phyloP scores from a whole-genome alignment of 2,888 invertebrate genomes.

The Ennomos quercinarius region DNA sequence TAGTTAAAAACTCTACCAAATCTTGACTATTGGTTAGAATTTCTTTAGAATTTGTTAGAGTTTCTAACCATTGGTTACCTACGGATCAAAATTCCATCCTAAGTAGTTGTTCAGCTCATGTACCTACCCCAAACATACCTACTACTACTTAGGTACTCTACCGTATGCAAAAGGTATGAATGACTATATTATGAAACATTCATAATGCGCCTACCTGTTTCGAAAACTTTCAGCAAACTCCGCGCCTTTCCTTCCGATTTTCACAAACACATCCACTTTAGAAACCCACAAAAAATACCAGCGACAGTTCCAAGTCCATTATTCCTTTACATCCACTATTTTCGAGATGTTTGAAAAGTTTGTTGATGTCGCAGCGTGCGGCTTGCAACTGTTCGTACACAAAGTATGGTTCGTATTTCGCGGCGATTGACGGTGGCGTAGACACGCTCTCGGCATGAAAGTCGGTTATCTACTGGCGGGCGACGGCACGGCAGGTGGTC shows the following conservation, averaged over 20 bases:
- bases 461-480: slow-evolving; percentile 74
- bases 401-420: slow-evolving; percentile 6
- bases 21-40: no score
- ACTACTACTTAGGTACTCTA: no score
- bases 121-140: no score
- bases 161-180: no score
- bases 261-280: slow-evolving; percentile 54
- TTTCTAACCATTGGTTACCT: no score
- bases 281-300: slow-evolving; percentile 18
- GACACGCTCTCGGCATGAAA: slow-evolving; percentile 64
- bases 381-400: no score
- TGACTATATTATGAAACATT: no score
- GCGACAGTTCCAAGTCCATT: slow-evolving; percentile 36
- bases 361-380: no score
- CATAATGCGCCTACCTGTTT: slow-evolving; percentile 70
- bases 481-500: slow-evolving; percentile 57
- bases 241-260: slow-evolving; percentile 69
- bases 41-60: no score
- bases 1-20: no score
- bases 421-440: slow-evolving; percentile 33
- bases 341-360: background rate
- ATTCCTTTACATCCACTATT: slow-evolving; percentile 24
- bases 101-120: no score
- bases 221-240: slow-evolving; percentile 63
- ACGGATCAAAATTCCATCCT: no score